Percentiles rank a stretch among this genome's conserved stretches.
phyloP scores from a whole-genome alignment of 2,797 vertebrate genomes.

The Lepus oiostolus region DNA sequence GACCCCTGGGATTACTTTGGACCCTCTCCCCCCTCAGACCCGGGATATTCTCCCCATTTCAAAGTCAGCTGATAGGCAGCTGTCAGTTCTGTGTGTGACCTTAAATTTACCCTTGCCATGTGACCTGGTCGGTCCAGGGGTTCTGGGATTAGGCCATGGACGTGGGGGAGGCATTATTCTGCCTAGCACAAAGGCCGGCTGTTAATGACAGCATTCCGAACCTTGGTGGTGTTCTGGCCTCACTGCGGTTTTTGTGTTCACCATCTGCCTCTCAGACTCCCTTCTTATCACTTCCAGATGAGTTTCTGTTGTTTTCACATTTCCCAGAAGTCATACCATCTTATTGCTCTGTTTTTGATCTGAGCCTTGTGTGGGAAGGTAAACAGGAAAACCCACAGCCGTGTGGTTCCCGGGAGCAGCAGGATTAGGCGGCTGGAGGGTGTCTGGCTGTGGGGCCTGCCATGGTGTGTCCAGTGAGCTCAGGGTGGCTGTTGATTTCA shows the following conservation, averaged over 20 bases:
- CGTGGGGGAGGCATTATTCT: background rate
- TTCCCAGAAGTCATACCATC: background rate
- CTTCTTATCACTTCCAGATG: background rate
- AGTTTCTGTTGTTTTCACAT: background rate
- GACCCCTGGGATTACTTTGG: background rate
- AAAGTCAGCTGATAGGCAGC: background rate
- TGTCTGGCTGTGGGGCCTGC: background rate
- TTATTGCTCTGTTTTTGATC: too few relatives aligned
- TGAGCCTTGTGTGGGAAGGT: background rate
- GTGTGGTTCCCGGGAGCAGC: background rate
- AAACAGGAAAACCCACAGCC: background rate
- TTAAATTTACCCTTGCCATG: background rate
- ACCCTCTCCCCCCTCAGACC: background rate
- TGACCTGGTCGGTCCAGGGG: background rate
- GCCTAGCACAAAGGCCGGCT: background rate
- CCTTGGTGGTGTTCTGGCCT: background rate
- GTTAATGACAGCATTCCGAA: background rate
- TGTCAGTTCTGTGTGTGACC: background rate
- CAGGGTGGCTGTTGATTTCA: background rate
- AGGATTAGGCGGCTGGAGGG: rapidly evolving
- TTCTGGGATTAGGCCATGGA: background rate
- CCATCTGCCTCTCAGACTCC: background rate
- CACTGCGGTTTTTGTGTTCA: background rate
- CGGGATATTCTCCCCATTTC: background rate
- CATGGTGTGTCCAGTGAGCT: background rate